Conservation (phyloP, 2,888 invertebrate species). For the Aporophyla lueneburgensis region DNA sequence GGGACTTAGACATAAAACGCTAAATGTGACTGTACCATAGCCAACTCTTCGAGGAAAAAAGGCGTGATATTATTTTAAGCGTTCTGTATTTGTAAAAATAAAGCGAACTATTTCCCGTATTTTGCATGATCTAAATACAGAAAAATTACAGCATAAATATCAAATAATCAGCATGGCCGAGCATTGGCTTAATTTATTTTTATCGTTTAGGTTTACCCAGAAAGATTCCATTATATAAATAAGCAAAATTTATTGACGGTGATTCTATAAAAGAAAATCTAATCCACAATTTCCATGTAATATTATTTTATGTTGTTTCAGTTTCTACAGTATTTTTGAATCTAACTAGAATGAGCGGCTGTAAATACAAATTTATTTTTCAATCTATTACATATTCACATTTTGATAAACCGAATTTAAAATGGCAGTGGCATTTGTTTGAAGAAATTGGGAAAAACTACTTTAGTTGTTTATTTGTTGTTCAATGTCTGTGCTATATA, state of each 20-base stretch:
- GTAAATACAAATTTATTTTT: constrained; percentile 10
- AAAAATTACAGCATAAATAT: not conserved
- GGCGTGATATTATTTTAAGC: not conserved
- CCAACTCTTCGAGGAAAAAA: not conserved
- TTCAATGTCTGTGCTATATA: not conserved
- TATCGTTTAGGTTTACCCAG: not conserved
- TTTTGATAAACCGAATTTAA: constrained; percentile 15
- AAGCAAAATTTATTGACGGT: not conserved
- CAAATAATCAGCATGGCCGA: not conserved
- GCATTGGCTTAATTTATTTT: constrained; percentile 5
- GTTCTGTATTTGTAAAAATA: not conserved
- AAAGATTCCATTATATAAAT: not conserved
- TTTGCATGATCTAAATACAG: not conserved
- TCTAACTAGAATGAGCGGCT: constrained; percentile 16
- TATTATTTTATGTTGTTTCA: constrained; percentile 27
- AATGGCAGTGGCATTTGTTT: not conserved
- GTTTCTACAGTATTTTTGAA: constrained; percentile 34
- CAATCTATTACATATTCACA: not conserved
- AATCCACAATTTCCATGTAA: not conserved
- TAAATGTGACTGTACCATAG: no score
- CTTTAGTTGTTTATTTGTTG: not conserved
- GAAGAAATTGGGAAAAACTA: not conserved
- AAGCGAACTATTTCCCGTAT: no score
- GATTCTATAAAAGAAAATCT: constrained; percentile 18
- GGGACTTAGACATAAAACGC: no score